phyloP scores from a whole-genome alignment of 1,140 invertebrate genomes.

The Pogonus chalceus region DNA sequence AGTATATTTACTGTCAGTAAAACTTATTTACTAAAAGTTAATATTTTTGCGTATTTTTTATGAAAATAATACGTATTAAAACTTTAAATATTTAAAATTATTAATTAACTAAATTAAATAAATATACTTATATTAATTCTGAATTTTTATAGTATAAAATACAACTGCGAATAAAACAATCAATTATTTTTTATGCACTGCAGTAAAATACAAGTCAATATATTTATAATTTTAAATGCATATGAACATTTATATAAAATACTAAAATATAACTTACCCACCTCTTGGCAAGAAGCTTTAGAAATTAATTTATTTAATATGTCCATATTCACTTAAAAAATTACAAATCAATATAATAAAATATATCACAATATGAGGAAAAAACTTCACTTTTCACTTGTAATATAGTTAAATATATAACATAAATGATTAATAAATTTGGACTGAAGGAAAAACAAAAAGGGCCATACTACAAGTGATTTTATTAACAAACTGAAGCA shows the following conservation, averaged over 20 bases:
- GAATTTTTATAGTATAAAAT: constrained; percentile 1
- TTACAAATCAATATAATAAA: neutral
- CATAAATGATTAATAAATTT: neutral
- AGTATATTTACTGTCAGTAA: no score
- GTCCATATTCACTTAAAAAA: constrained; percentile 22
- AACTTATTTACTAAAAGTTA: no score
- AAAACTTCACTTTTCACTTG: neutral
- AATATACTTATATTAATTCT: neutral
- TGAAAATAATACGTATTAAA: no score
- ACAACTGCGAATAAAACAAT: neutral
- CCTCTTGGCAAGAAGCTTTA: constrained; percentile 48
- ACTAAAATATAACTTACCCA: constrained; percentile 41
- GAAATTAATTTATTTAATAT: constrained; percentile 28
- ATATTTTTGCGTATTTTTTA: no score
- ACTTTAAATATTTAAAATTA: neutral
- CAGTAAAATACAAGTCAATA: constrained; percentile 10
- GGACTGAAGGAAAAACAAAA: neutral
- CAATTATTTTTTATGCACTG: constrained; percentile 1
- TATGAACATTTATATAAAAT: constrained; percentile 8
- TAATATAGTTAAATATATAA: no score
- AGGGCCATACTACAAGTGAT: neutral
- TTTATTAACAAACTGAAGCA: neutral
- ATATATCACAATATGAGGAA: neutral
- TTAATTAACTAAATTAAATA: neutral
- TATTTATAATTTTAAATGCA: constrained; percentile 6